These are phyloP conservation scores for Ommatoiulus sabulosus DNA, from an alignment of 2,888 invertebrate species.

Conservation along the genomic window DNA sequence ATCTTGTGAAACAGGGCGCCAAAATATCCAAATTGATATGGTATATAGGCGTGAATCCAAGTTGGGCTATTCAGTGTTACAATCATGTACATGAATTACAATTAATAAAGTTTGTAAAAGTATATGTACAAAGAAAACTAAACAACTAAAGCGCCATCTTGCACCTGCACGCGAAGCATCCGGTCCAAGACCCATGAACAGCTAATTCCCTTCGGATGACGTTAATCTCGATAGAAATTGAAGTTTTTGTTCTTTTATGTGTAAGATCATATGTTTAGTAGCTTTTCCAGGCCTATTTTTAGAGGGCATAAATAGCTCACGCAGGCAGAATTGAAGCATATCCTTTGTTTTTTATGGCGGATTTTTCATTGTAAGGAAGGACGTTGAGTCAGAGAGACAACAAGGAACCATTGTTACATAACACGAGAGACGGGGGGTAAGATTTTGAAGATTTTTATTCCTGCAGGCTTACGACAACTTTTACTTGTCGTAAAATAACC, in stretches of 20 bases:
- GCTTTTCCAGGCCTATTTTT: neutral
- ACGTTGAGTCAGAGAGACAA: conserved; percentile 24
- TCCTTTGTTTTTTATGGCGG: neutral
- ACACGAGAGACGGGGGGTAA: conserved; percentile 23
- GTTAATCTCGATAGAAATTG: neutral
- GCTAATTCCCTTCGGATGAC: neutral
- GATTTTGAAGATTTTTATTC: conserved; percentile 39
- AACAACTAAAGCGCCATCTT: too few relatives aligned
- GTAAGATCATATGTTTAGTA: neutral
- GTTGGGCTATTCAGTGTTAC: too few relatives aligned
- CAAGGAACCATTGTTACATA: conserved; percentile 27
- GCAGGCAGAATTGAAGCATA: conserved; percentile 4
- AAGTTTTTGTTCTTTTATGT: conserved; percentile 5
- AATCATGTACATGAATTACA: too few relatives aligned
- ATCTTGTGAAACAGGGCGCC: too few relatives aligned
- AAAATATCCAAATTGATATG: too few relatives aligned
- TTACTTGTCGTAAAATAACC: conserved; percentile 10
- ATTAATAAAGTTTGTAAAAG: too few relatives aligned
- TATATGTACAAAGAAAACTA: too few relatives aligned
- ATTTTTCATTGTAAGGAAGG: neutral
- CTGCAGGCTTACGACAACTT: conserved; percentile 30
- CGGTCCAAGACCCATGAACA: neutral
- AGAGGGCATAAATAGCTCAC: neutral
- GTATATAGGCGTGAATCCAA: too few relatives aligned
- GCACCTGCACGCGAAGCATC: too few relatives aligned